These are phyloP conservation scores for Tyrannus savana DNA, from an alignment of 2,113 vertebrate species.

Conservation along the genomic window DNA sequence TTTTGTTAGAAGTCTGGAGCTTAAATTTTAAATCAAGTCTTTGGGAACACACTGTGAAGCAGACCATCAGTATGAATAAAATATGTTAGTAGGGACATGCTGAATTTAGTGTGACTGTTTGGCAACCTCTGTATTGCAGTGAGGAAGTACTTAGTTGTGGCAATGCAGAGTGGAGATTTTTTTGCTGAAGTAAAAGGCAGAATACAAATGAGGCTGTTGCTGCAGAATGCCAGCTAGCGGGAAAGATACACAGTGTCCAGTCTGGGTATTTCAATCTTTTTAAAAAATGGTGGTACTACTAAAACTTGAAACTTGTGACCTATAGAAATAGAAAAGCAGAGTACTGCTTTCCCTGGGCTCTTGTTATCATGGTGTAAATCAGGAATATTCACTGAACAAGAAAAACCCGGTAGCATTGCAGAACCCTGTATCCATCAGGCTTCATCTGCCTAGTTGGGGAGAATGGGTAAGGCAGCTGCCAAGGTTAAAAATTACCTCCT, in stretches of 20 bases:
- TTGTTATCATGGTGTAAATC: neutral
- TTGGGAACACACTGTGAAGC: neutral
- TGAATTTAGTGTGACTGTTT: neutral
- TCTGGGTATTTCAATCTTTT: neutral
- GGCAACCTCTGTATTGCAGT: neutral
- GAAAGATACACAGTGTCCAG: neutral
- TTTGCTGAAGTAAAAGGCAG: neutral
- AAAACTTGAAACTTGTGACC: neutral
- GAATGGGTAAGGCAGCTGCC: neutral
- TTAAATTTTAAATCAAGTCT: conserved; percentile 36
- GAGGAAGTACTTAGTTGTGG: neutral
- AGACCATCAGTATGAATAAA: conserved; percentile 39
- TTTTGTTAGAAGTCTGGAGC: conserved; percentile 4
- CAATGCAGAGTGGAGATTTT: neutral
- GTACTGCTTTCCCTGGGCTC: neutral
- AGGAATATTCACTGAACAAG: neutral
- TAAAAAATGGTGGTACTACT: neutral
- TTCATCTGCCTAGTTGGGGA: neutral
- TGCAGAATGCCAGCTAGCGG: neutral
- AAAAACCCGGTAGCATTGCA: neutral
- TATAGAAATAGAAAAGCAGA: neutral
- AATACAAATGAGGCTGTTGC: conserved; percentile 26
- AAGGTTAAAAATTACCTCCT: conserved; percentile 1
- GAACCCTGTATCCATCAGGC: neutral
- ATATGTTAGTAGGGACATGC: neutral